Evolutionary conservation across 2,113 vertebrate species (phyloP).

Genomic region (Indri indri): DNA sequence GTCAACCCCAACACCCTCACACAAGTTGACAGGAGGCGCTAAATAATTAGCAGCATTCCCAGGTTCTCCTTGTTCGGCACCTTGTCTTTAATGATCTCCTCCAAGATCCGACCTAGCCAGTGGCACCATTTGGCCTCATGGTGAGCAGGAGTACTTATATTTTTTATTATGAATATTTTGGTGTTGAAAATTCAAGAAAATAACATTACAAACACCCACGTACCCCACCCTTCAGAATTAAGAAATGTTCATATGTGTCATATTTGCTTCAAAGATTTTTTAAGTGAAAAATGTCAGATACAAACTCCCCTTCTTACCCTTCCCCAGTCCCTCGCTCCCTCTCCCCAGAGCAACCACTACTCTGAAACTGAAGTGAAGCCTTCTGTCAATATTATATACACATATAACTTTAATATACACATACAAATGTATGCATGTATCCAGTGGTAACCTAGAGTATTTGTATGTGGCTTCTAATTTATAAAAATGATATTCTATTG

Average conservation of each 20-base stretch:
- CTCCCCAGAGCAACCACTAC: background rate
- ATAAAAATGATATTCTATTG: background rate
- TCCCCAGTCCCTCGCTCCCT: background rate
- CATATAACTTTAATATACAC: background rate
- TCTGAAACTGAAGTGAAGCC: background rate
- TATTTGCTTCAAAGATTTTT: constrained; percentile 13
- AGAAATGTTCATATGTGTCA: constrained; percentile 24
- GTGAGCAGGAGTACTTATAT: background rate
- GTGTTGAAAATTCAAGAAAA: constrained; percentile 1
- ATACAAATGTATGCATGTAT: background rate
- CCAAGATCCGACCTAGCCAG: background rate
- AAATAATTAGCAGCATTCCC: constrained; percentile 58
- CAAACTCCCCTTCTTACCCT: constrained; percentile 2
- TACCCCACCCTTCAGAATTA: background rate
- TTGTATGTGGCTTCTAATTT: background rate
- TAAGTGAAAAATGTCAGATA: background rate
- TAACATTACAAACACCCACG: background rate
- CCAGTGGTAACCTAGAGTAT: background rate
- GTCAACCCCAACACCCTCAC: background rate
- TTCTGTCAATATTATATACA: background rate
- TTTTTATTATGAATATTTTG: constrained; percentile 23
- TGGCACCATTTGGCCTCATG: background rate
- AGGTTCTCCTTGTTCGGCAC: background rate
- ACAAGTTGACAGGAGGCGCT: constrained; percentile 24
- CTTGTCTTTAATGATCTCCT: background rate